Evolutionary conservation across 2,113 vertebrate genomes (phyloP).

Genomic region (Tenrec ecaudatus): DNA sequence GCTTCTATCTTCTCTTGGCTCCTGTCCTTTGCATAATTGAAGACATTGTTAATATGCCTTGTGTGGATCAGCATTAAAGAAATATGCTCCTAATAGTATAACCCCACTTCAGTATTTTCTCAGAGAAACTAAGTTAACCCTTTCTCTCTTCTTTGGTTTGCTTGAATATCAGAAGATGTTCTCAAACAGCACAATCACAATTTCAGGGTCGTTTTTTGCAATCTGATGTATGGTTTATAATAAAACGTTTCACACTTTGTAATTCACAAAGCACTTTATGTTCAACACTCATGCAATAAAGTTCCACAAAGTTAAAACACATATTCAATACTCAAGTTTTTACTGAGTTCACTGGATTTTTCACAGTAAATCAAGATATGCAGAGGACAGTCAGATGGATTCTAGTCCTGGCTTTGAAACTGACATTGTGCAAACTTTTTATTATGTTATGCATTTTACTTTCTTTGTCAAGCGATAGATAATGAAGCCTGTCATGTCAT

Average conservation of each 20-base stretch:
- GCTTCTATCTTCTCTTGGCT: background rate
- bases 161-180: background rate
- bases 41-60: background rate
- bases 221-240: background rate
- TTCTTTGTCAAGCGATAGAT: conserved; percentile 44
- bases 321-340: background rate
- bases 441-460: conserved; percentile 1
- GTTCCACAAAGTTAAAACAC: conserved; percentile 31
- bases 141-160: background rate
- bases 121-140: background rate
- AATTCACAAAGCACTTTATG: background rate
- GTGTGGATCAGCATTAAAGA: background rate
- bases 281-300: background rate
- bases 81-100: background rate
- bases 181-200: background rate
- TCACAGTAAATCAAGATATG: background rate
- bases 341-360: background rate
- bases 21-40: background rate
- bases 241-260: background rate
- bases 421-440: conserved; percentile 23
- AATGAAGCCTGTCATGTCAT: background rate
- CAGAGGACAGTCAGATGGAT: conserved; percentile 32
- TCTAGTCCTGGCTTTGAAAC: conserved; percentile 47
- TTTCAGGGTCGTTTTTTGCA: background rate
- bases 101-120: background rate